These are phyloP conservation scores for Micrasema longulum DNA, from an alignment of 1,140 invertebrate genomes.

Conservation along the genomic window DNA sequence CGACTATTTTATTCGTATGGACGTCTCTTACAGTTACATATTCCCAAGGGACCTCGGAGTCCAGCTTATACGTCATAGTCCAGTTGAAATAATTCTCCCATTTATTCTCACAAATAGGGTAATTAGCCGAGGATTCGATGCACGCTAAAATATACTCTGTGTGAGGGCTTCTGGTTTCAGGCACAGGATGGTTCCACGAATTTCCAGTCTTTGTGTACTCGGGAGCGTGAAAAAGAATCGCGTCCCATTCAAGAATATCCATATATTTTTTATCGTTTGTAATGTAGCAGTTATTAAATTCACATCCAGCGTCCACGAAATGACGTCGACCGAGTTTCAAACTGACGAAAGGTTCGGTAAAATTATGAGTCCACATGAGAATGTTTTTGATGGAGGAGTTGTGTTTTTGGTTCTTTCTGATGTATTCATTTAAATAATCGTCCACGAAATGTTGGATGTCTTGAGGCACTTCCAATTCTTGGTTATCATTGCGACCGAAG, in stretches of 20 bases:
- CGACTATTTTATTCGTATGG: conserved; percentile 56
- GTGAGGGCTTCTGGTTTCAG: not conserved
- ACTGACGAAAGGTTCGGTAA: conserved; percentile 37
- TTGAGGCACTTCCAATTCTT: not conserved
- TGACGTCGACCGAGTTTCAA: conserved; percentile 55
- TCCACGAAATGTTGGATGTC: not conserved
- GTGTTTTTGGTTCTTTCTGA: not conserved
- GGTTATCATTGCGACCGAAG: not conserved
- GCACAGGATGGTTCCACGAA: conserved; percentile 15
- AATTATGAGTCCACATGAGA: conserved; percentile 45
- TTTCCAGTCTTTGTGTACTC: conserved; percentile 44
- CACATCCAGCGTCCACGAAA: conserved; percentile 57
- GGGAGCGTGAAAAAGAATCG: conserved; percentile 43
- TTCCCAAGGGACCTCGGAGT: conserved; percentile 73
- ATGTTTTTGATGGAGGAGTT: conserved; percentile 16
- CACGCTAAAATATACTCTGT: conserved; percentile 58
- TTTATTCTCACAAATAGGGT: conserved; percentile 57
- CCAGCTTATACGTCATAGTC: conserved; percentile 74
- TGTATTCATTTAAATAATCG: not conserved
- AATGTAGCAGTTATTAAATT: conserved; percentile 43
- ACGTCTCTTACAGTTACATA: conserved; percentile 60
- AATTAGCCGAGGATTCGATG: conserved; percentile 61
- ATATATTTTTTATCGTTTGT: conserved; percentile 38
- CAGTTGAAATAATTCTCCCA: conserved; percentile 70
- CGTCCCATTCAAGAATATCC: conserved; percentile 33